Conservation (phyloP, 2,113 vertebrate genomes). For the Rhabdomys dilectus region DNA sequence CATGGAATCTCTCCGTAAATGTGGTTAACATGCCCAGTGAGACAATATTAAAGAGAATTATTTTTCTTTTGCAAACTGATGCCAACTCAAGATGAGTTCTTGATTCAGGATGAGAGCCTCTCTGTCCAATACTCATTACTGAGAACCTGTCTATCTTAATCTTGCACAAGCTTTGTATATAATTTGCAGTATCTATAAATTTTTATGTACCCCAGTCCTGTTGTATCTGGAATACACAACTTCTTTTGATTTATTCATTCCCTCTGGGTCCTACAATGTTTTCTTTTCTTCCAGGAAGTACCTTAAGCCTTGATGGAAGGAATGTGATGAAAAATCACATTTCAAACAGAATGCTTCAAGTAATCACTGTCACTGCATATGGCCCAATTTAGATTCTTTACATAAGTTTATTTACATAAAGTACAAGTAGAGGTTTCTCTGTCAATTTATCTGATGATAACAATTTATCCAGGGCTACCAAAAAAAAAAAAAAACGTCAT, state of each 20-base stretch:
- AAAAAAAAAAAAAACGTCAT: accelerated
- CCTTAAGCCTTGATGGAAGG: neutral
- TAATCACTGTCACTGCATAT: neutral
- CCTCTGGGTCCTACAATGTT: neutral
- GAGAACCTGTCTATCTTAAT: neutral
- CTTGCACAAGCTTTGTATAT: neutral
- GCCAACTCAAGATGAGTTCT: neutral
- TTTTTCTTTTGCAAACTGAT: neutral
- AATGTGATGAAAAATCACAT: neutral
- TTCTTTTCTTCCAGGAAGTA: neutral
- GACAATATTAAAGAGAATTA: neutral
- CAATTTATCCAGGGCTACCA: too few relatives aligned
- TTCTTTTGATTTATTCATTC: neutral
- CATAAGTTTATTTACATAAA: neutral
- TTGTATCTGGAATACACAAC: neutral
- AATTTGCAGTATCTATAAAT: neutral
- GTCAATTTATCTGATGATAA: neutral
- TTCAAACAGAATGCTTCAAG: neutral
- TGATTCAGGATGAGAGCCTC: neutral
- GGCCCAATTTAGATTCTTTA: neutral
- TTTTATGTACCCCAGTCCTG: neutral
- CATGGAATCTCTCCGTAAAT: accelerated
- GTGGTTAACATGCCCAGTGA: too few relatives aligned
- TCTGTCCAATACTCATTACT: neutral
- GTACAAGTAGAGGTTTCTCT: neutral